These are phyloP conservation scores for Lasioglossum lativentre DNA, from an alignment of 2,888 invertebrate genomes.

Conservation along the genomic window DNA sequence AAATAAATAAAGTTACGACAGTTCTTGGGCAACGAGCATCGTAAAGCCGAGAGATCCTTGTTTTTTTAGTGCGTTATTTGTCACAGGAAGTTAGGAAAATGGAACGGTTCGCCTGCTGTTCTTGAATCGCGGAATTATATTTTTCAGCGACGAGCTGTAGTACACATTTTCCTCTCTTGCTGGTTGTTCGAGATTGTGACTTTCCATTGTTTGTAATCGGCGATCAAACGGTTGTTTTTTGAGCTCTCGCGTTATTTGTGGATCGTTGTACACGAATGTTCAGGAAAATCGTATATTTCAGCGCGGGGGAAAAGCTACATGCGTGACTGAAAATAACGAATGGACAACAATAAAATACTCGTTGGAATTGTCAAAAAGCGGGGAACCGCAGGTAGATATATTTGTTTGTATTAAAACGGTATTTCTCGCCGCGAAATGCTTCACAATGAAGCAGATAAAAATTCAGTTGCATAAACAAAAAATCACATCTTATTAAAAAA, in stretches of 20 bases:
- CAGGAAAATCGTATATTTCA: slow-evolving; percentile 8
- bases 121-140: not conserved
- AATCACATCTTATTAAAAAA: not conserved
- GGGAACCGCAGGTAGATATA: not conserved
- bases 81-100: slow-evolving; percentile 13
- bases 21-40: slow-evolving; percentile 5
- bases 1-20: slow-evolving; percentile 13
- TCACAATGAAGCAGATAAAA: not conserved
- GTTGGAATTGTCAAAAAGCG: slow-evolving; percentile 1
- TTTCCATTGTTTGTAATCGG: not conserved
- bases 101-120: not conserved
- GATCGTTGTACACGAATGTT: not conserved
- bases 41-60: not conserved
- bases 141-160: not conserved
- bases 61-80: slow-evolving; percentile 11
- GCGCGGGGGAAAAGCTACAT: not conserved
- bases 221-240: not conserved
- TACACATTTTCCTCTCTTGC: not conserved
- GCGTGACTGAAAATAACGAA: not conserved
- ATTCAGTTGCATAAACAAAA: not conserved
- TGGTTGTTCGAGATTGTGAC: not conserved
- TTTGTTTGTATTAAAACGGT: not conserved
- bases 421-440: not conserved
- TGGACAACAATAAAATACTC: slow-evolving; percentile 18
- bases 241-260: not conserved